Evolutionary conservation across 2,797 vertebrate species (phyloP).

Genomic region (Epinephelus coioides): DNA sequence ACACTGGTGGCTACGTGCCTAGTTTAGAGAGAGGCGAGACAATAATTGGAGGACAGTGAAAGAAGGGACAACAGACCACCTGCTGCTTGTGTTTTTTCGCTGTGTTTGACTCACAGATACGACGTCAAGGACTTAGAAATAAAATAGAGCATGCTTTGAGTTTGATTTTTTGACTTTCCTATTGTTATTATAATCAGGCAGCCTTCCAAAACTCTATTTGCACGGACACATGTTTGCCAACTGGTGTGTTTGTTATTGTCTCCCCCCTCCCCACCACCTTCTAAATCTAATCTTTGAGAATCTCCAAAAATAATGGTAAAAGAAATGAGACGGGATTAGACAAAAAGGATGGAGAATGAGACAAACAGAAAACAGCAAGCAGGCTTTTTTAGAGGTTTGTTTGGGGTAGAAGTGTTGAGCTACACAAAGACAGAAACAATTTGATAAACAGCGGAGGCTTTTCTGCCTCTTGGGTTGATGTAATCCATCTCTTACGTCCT

Average conservation of each 20-base stretch:
- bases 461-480: conserved; percentile 31
- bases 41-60: conserved; percentile 57
- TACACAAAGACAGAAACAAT: conserved; percentile 34
- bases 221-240: conserved; percentile 65
- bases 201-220: conserved; percentile 60
- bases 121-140: conserved; percentile 47
- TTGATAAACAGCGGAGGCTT: conserved; percentile 34
- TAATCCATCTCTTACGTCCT: conserved; percentile 47
- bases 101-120: conserved; percentile 45
- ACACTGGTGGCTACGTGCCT: conserved; percentile 62
- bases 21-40: conserved; percentile 37
- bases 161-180: conserved; percentile 51
- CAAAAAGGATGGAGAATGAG: conserved; percentile 26
- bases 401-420: conserved; percentile 29
- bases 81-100: conserved; percentile 46
- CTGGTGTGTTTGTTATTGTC: conserved; percentile 55
- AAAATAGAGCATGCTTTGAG: conserved; percentile 54
- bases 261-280: conserved; percentile 18
- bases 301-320: conserved; percentile 49
- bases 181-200: conserved; percentile 67
- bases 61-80: conserved; percentile 61
- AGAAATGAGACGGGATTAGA: conserved; percentile 43
- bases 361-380: conserved; percentile 34
- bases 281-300: conserved; percentile 56
- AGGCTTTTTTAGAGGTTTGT: conserved; percentile 23